phyloP scores from a whole-genome alignment of 2,888 invertebrate species.

The Rhimphoctona megacephalus region DNA sequence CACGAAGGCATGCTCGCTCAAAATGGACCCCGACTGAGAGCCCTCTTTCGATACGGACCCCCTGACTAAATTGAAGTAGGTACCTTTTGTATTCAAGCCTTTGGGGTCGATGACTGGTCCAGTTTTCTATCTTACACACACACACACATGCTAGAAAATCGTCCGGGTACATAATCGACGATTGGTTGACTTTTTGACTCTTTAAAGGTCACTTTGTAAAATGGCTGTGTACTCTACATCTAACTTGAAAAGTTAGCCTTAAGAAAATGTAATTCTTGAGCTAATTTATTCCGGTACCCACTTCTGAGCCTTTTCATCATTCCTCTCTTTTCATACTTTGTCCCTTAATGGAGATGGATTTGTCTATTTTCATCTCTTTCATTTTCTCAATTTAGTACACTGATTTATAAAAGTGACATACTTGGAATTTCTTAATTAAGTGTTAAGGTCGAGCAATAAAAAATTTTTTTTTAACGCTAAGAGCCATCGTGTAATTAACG shows the following conservation, averaged over 20 bases:
- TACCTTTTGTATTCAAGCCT: slow-evolving; percentile 41
- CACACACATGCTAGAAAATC: neutral
- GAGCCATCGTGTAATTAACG: neutral
- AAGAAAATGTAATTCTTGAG: slow-evolving; percentile 3
- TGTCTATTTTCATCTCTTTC: neutral
- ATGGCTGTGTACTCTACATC: neutral
- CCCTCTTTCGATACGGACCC: slow-evolving; percentile 50
- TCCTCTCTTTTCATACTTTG: neutral
- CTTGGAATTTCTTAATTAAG: neutral
- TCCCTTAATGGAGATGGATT: neutral
- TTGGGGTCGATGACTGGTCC: slow-evolving; percentile 67
- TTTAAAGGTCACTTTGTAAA: neutral
- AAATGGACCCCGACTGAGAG: slow-evolving; percentile 61
- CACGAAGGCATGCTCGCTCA: slow-evolving; percentile 36
- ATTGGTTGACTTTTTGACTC: slow-evolving; percentile 26
- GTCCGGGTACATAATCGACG: neutral
- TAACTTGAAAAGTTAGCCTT: neutral
- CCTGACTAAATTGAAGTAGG: slow-evolving; percentile 47
- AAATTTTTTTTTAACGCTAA: neutral
- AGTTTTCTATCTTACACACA: slow-evolving; percentile 24
- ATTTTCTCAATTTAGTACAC: neutral
- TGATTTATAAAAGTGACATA: neutral
- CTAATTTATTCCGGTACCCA: neutral
- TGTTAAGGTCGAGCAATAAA: slow-evolving; percentile 7
- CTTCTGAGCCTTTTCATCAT: neutral